phyloP scores from a whole-genome alignment of 2,888 invertebrate species.

The Polydesmus complanatus region DNA sequence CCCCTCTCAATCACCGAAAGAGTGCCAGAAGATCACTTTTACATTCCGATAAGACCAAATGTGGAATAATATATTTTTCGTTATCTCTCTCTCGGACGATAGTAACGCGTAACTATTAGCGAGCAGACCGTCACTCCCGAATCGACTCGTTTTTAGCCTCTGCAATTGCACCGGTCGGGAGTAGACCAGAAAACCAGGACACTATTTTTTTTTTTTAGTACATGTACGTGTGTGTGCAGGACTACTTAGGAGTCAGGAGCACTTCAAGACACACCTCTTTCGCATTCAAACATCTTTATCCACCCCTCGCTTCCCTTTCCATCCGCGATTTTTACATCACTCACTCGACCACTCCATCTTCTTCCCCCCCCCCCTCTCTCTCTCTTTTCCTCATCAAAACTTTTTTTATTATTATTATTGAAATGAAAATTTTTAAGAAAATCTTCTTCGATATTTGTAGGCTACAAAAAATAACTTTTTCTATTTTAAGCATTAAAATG shows the following conservation, averaged over 20 bases:
- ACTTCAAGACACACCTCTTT: background rate
- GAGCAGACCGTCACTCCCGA: too few relatives aligned
- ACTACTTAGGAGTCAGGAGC: background rate
- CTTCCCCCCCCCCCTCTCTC: constrained; percentile 1
- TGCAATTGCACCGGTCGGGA: background rate
- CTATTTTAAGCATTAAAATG: background rate
- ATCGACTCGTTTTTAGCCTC: too few relatives aligned
- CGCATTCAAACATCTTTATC: background rate
- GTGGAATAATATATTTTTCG: too few relatives aligned
- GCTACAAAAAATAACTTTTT: background rate
- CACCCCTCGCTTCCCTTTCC: constrained; percentile 5
- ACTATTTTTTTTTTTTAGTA: background rate
- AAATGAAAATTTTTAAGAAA: background rate
- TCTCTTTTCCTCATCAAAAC: background rate
- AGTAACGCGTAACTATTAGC: too few relatives aligned
- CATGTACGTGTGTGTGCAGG: background rate
- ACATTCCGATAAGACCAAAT: too few relatives aligned
- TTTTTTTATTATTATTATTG: background rate
- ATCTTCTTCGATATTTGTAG: background rate
- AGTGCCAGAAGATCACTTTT: background rate
- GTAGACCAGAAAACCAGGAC: background rate
- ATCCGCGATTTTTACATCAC: background rate
- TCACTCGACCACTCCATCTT: background rate
- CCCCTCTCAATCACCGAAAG: too few relatives aligned
- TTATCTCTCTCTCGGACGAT: too few relatives aligned